Evolutionary conservation across 2,797 vertebrate genomes (phyloP), one percentile per base, ranked within the genome.

Genomic region (Limosa lapponica): DNA sequence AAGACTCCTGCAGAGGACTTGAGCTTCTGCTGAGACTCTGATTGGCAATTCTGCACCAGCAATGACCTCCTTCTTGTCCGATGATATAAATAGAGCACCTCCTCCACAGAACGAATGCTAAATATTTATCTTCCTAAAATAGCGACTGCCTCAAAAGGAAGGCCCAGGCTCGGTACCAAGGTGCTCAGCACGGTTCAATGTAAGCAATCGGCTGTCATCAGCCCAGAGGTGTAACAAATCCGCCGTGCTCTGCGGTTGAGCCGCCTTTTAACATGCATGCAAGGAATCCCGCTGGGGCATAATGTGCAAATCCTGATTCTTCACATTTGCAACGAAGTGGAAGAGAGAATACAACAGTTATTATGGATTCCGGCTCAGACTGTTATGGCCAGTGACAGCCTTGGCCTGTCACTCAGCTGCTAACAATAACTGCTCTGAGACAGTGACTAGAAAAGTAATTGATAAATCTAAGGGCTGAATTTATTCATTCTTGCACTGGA

Each of bases 71-170:
- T 70, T 36, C 80, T 74, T 54, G 86, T 32, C 77, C 2, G 0
- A 28, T 41, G 61, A 13, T 83, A 88, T n/a, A 91, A 96, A 91
- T 27, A 94, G 80, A 83, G 22, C 52, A 25, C 64, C 46, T 82
- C 52, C 83, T 54, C 72, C 75, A 27, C 2, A 17, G 43, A 39
- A 8, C 1, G 71, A 82, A 90, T 82, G n/a, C n/a, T 51, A 77
- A 93, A 73, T 85, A 90, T 89, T 95, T 89, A 80, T 85, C 70
- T 82, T 41, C 91, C 89, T 37, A 25, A 92, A 92, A 83, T 44
- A 88, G 36, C 0, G 11, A 6, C 37, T 39, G 46, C 67, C 8
- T 27, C 4, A 79, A 87, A 80, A n/a, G 62, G 27, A 67, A 58
- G 61, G 36, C 24, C 41, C 57, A 25, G 78, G 84, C 70, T 74